These are phyloP conservation scores for Lophochroa leadbeateri DNA, from an alignment of 2,113 vertebrate species.

Conservation along the genomic window DNA sequence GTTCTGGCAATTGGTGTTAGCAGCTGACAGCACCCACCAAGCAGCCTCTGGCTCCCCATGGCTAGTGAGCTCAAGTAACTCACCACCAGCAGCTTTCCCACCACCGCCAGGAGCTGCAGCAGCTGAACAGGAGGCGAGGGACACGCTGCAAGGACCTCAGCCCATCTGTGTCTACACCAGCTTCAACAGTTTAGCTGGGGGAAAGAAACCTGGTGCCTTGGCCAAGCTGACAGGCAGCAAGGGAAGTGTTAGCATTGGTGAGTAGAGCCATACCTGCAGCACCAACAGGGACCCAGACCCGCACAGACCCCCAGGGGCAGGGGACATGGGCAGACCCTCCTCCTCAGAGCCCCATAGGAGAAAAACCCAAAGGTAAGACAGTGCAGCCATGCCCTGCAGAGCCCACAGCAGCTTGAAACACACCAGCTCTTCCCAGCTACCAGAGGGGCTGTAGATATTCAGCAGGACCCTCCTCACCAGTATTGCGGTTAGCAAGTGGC, in stretches of 20 bases:
- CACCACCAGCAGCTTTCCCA: neutral
- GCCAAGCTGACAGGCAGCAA: neutral
- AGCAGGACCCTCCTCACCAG: neutral
- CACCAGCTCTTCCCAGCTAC: neutral
- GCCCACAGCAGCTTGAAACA: neutral
- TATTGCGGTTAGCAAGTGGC: neutral
- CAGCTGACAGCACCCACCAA: neutral
- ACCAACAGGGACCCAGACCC: neutral
- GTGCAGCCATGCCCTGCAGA: neutral
- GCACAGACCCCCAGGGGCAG: fast-evolving
- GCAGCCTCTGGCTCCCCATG: neutral
- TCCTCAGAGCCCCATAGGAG: neutral
- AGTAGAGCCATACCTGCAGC: neutral
- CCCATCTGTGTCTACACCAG: neutral
- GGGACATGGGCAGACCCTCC: neutral
- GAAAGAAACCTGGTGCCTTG: neutral
- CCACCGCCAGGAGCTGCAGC: fast-evolving
- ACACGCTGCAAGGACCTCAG: neutral
- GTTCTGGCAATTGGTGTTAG: neutral
- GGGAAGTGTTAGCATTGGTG: neutral
- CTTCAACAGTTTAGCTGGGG: neutral
- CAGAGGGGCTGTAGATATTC: neutral
- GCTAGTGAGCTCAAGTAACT: neutral
- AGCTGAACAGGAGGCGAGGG: neutral
- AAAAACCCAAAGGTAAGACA: neutral